Percentiles rank a stretch among this genome's conserved stretches.
phyloP scores from a whole-genome alignment of 1,140 invertebrate species.

The Orchestia grillus region DNA sequence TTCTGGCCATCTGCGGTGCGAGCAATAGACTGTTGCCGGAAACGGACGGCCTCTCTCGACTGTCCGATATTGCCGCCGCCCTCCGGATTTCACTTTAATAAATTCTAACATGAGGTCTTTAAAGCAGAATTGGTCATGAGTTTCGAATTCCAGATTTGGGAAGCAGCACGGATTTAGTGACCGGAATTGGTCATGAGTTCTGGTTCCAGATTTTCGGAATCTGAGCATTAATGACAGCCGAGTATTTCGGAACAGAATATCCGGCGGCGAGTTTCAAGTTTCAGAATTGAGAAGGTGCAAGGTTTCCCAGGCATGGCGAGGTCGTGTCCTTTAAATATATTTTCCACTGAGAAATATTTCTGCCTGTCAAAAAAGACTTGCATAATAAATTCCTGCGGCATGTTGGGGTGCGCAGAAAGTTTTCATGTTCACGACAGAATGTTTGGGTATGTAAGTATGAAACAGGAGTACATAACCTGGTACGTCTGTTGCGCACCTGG shows the following conservation, averaged over 20 bases:
- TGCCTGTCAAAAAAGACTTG: no score
- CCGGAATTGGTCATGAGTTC: background rate
- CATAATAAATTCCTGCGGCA: no score
- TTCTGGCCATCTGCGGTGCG: conserved; percentile 31
- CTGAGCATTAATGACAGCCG: background rate
- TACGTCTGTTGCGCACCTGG: no score
- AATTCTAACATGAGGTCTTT: conserved; percentile 31
- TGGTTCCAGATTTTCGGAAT: background rate
- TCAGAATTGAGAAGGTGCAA: background rate
- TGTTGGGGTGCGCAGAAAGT: no score
- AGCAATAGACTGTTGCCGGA: conserved; percentile 22
- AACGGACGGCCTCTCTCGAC: background rate
- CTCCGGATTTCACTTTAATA: background rate
- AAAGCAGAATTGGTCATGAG: conserved; percentile 36
- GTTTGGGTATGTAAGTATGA: no score
- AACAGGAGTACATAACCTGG: no score
- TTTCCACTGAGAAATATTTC: no score
- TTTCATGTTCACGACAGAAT: no score
- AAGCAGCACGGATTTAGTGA: background rate
- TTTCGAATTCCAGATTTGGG: conserved; percentile 26
- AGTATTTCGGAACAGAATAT: conserved; percentile 2
- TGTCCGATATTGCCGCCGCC: background rate
- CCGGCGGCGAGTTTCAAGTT: background rate
- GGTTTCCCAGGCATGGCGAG: background rate
- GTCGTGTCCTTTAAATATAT: background rate